Evolutionary conservation across 2,888 invertebrate species (phyloP).

Genomic region (Cartodere bifasciata): DNA sequence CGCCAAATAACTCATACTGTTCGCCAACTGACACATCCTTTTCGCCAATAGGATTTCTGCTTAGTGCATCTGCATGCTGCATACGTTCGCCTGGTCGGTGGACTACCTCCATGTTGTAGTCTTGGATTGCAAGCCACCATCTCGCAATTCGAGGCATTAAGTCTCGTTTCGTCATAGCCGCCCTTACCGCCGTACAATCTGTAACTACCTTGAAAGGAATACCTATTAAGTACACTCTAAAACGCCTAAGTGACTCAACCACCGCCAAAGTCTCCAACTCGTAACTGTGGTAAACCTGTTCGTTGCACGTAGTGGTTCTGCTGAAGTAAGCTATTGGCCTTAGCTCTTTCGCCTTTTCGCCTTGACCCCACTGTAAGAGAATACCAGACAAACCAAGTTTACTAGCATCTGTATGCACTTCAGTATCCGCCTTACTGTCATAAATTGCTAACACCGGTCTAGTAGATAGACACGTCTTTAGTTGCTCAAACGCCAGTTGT

Average conservation of each 20-base stretch:
- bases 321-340: conserved; percentile 21
- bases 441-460: conserved; percentile 18
- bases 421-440: conserved; percentile 14
- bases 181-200: conserved; percentile 16
- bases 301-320: conserved; percentile 19
- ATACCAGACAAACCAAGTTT: conserved; percentile 18
- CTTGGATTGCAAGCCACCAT: conserved; percentile 16
- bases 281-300: conserved; percentile 17
- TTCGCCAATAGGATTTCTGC: conserved; percentile 7
- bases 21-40: too few species aligned
- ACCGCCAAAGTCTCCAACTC: conserved; percentile 19
- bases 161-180: conserved; percentile 15
- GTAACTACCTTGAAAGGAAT: conserved; percentile 16
- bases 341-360: conserved; percentile 10
- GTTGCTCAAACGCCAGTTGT: conserved; percentile 12
- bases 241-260: conserved; percentile 15
- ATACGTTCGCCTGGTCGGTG: conserved; percentile 14
- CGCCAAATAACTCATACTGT: too few species aligned
- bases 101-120: conserved; percentile 15
- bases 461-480: conserved; percentile 11
- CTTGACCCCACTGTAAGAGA: conserved; percentile 19
- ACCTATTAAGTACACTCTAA: conserved; percentile 14
- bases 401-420: conserved; percentile 23
- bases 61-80: conserved; percentile 15
- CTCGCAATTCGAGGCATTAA: conserved; percentile 16